These are phyloP conservation scores for Ligdia adustata DNA, from an alignment of 2,888 invertebrate species.

Conservation along the genomic window DNA sequence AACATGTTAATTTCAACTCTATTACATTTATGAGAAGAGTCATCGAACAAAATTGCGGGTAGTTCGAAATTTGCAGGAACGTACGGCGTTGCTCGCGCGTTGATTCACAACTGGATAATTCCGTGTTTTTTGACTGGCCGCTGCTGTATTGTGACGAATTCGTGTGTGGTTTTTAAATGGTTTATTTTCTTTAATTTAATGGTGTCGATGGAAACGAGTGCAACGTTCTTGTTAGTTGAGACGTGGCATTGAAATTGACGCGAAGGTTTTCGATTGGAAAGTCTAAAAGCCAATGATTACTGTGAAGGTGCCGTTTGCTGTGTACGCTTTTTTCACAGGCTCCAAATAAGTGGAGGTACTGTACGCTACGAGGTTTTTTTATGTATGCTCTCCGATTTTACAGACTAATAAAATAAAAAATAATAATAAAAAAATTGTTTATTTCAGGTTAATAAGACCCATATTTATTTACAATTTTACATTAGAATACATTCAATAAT, in stretches of 20 bases:
- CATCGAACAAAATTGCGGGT: slow-evolving; percentile 2
- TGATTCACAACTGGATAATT: slow-evolving; percentile 31
- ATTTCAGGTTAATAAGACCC: too few species aligned
- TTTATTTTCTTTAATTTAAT: slow-evolving; percentile 6
- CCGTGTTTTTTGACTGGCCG: slow-evolving; percentile 18
- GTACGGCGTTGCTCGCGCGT: slow-evolving; percentile 8
- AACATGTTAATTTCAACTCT: neutral
- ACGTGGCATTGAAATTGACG: slow-evolving; percentile 1
- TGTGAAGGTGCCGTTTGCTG: too few species aligned
- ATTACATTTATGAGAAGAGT: neutral
- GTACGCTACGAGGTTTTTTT: too few species aligned
- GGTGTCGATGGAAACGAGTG: slow-evolving; percentile 2
- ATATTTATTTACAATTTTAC: too few species aligned
- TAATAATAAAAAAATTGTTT: too few species aligned
- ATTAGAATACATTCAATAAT: too few species aligned
- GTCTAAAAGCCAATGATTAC: too few species aligned
- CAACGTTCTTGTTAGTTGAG: slow-evolving; percentile 1
- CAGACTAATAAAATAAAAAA: too few species aligned
- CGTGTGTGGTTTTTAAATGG: neutral
- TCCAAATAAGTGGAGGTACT: too few species aligned
- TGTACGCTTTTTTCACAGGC: too few species aligned
- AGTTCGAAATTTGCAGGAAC: neutral
- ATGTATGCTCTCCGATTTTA: too few species aligned
- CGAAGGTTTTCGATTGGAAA: too few species aligned
- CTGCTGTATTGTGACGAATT: slow-evolving; percentile 9